These are phyloP conservation scores for Opisthocomus hoazin DNA, from an alignment of 2,113 vertebrate species.

Conservation along the genomic window DNA sequence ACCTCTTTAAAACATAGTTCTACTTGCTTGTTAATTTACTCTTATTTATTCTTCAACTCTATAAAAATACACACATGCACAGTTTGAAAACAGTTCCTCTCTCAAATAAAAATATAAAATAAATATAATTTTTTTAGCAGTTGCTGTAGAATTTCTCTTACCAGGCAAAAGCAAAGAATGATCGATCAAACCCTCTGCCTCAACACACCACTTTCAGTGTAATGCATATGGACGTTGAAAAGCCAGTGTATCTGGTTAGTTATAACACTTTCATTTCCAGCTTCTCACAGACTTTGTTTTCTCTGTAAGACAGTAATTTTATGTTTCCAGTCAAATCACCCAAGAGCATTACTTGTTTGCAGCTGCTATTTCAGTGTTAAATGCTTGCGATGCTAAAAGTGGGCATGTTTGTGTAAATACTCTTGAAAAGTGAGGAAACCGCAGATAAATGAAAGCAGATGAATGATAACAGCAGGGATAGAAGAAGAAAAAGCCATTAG, in stretches of 20 bases:
- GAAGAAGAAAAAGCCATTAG: slow-evolving; percentile 35
- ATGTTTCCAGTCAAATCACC: not conserved
- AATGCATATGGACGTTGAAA: not conserved
- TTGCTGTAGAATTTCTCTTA: not conserved
- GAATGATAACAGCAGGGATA: not conserved
- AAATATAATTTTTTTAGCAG: not conserved
- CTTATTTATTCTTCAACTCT: not conserved
- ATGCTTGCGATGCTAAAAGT: not conserved
- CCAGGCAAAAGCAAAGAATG: not conserved
- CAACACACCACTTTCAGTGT: not conserved
- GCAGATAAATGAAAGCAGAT: not conserved
- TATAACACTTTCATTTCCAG: not conserved
- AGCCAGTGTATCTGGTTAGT: not conserved
- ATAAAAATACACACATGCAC: not conserved
- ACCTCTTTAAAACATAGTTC: not conserved
- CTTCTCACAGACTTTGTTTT: not conserved
- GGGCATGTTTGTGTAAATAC: slow-evolving; percentile 7
- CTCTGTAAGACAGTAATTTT: not conserved
- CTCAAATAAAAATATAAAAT: not conserved
- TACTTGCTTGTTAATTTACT: not conserved
- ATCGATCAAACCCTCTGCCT: not conserved
- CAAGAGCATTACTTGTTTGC: not conserved
- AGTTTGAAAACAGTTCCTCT: not conserved
- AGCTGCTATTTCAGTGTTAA: not conserved
- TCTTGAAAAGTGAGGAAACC: slow-evolving; percentile 4